Evolutionary conservation across 2,888 invertebrate genomes (phyloP).

Genomic region (Yponomeuta malinellus): DNA sequence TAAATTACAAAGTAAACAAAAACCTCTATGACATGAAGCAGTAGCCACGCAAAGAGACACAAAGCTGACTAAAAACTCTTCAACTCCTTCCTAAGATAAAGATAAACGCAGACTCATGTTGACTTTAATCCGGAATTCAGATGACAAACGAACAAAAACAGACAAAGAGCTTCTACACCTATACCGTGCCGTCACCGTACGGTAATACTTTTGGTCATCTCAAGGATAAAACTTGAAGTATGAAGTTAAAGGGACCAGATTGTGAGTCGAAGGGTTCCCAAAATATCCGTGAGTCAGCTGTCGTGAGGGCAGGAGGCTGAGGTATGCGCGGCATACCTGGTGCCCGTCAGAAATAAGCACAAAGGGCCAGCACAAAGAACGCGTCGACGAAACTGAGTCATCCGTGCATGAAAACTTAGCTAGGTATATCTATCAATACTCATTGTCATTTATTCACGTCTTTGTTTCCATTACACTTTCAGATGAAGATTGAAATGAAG

Average conservation of each 20-base stretch:
- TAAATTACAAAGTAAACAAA: too few relatives aligned
- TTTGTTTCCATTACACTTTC: too few relatives aligned
- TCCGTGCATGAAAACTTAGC: not conserved
- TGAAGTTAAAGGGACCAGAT: not conserved
- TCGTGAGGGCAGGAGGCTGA: constrained; percentile 1
- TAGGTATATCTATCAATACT: not conserved
- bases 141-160: constrained; percentile 1
- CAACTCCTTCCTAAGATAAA: not conserved
- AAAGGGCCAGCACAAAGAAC: constrained; percentile 47
- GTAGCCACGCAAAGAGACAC: not conserved
- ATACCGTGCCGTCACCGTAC: not conserved
- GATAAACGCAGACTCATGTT: not conserved
- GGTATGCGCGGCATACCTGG: constrained; percentile 20
- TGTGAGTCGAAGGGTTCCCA: not conserved
- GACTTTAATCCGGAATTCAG: constrained; percentile 1
- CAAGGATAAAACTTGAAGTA: not conserved
- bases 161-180: not conserved
- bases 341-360: constrained; percentile 50
- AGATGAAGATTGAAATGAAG: too few relatives aligned
- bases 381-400: not conserved
- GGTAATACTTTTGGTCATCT: not conserved
- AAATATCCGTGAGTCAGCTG: constrained; percentile 1
- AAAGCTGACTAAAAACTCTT: not conserved
- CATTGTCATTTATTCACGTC: too few relatives aligned
- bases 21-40: too few relatives aligned